phyloP scores from a whole-genome alignment of 2,888 invertebrate species.

The Hypercompe scribonia region DNA sequence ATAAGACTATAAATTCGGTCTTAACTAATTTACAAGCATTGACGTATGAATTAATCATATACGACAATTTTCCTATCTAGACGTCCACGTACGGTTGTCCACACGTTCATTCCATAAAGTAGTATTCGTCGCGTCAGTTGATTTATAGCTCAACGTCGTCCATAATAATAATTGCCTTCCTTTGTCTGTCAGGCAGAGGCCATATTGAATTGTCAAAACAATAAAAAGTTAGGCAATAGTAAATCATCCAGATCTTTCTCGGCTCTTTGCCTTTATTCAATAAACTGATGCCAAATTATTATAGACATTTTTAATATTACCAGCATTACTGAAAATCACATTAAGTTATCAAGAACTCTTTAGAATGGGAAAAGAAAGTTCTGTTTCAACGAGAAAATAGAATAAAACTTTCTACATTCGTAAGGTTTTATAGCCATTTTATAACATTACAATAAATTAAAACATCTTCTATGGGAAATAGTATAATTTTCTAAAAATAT shows the following conservation, averaged over 20 bases:
- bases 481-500: background rate
- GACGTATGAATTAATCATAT: constrained; percentile 39
- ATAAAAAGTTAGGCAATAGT: constrained; percentile 27
- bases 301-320: background rate
- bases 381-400: background rate
- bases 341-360: background rate
- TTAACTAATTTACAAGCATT: background rate
- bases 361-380: background rate
- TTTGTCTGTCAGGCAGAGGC: constrained; percentile 37
- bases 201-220: constrained; percentile 34
- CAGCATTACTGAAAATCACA: too few species aligned
- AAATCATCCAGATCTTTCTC: background rate
- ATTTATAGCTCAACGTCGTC: constrained; percentile 75
- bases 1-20: background rate
- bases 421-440: background rate
- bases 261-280: background rate
- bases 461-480: background rate
- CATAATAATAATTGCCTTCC: constrained; percentile 75
- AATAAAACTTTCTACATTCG: background rate
- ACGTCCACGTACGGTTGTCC: constrained; percentile 42
- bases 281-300: constrained; percentile 18
- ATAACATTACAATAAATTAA: background rate
- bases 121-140: constrained; percentile 68
- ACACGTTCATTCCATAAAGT: constrained; percentile 72
- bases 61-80: constrained; percentile 53